These are phyloP conservation scores for Notodonta ziczac DNA, from an alignment of 2,888 invertebrate species.

Conservation along the genomic window DNA sequence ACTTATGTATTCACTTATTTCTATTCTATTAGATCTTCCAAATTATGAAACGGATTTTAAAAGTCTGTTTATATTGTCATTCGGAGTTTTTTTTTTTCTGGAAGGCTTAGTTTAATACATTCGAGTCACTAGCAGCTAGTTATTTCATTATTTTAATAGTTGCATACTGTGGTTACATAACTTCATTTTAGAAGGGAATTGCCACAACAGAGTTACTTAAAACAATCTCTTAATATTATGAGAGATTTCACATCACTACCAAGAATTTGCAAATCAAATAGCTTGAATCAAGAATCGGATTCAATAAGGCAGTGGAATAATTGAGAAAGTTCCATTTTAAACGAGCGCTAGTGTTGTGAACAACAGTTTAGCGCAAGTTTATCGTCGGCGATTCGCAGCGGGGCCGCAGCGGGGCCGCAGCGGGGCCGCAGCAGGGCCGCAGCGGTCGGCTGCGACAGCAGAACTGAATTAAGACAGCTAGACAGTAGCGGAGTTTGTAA, in stretches of 20 bases:
- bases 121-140: too few species aligned
- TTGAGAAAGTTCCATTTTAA: conserved; percentile 65
- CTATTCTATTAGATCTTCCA: too few species aligned
- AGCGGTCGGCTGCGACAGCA: conserved; percentile 57
- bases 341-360: conserved; percentile 45
- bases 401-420: conserved; percentile 6
- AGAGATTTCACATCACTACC: conserved; percentile 12
- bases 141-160: too few species aligned
- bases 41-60: too few species aligned
- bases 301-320: conserved; percentile 58
- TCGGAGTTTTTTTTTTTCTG: too few species aligned
- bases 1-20: too few species aligned
- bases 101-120: too few species aligned
- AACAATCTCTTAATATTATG: not conserved
- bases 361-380: conserved; percentile 57
- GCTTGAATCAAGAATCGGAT: conserved; percentile 53
- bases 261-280: conserved; percentile 59
- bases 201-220: too few species aligned
- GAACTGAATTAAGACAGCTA: conserved; percentile 67
- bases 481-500: conserved; percentile 58
- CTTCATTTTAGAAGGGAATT: too few species aligned
- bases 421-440: conserved; percentile 46
- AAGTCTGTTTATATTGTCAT: too few species aligned
- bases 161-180: too few species aligned
- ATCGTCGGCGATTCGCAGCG: conserved; percentile 49